Percentiles rank a stretch among this genome's conserved stretches.
Conservation (phyloP, 1,140 invertebrate species). For the Probaryconus sp. region DNA sequence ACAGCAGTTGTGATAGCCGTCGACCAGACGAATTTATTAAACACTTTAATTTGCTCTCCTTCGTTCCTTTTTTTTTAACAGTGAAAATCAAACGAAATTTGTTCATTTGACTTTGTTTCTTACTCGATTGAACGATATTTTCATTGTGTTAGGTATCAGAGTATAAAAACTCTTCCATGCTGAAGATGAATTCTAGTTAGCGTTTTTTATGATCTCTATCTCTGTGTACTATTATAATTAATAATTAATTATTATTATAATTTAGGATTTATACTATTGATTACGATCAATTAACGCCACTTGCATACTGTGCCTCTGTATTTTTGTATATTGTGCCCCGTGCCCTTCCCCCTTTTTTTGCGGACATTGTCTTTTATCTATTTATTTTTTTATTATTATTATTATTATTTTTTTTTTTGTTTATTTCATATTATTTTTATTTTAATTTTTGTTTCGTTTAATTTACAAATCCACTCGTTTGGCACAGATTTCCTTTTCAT, state of each 20-base stretch:
- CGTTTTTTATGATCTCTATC: slow-evolving; percentile 79
- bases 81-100: slow-evolving; percentile 47
- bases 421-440: no score
- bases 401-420: no score
- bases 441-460: slow-evolving; percentile 14
- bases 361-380: slow-evolving; percentile 41
- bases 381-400: slow-evolving; percentile 35
- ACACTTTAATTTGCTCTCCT: slow-evolving; percentile 45
- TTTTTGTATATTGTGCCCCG: slow-evolving; percentile 75
- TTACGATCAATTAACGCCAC: slow-evolving; percentile 73
- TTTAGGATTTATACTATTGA: slow-evolving; percentile 63
- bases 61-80: slow-evolving; percentile 43
- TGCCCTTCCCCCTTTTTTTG: slow-evolving; percentile 65
- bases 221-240: slow-evolving; percentile 71
- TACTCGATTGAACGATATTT: slow-evolving; percentile 68
- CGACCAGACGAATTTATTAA: slow-evolving; percentile 67
- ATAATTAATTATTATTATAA: slow-evolving; percentile 60
- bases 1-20: slow-evolving; percentile 73
- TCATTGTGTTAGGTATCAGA: slow-evolving; percentile 65
- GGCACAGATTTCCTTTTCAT: slow-evolving; percentile 23
- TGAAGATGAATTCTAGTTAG: slow-evolving; percentile 77
- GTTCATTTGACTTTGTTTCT: slow-evolving; percentile 69
- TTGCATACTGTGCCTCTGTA: slow-evolving; percentile 75
- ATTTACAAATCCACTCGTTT: no score
- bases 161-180: slow-evolving; percentile 74